phyloP scores from a whole-genome alignment of 1,140 invertebrate genomes.

The Babylonia areolata region DNA sequence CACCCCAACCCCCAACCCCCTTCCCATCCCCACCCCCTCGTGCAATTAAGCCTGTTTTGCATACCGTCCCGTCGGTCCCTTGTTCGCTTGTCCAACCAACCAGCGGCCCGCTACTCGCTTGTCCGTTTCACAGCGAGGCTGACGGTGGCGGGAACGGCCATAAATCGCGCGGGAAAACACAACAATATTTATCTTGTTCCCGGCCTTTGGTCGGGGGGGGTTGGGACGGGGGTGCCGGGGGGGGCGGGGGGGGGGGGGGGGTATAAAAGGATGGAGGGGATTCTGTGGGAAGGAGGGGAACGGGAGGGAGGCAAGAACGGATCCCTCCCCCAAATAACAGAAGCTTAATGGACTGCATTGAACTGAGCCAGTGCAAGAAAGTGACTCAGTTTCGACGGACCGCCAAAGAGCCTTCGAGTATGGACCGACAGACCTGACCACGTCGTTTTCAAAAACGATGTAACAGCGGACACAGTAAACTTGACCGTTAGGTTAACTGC shows the following conservation, averaged over 20 bases:
- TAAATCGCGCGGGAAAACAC: not conserved
- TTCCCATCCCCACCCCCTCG: not conserved
- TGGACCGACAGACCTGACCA: too few relatives aligned
- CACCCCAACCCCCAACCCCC: not conserved
- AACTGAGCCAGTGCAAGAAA: too few relatives aligned
- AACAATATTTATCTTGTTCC: constrained; percentile 4
- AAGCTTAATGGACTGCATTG: too few relatives aligned
- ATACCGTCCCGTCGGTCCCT: not conserved
- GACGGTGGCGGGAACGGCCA: not conserved
- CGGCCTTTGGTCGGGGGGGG: not conserved
- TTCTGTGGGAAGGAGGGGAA: not conserved
- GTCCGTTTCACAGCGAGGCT: not conserved
- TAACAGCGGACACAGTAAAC: too few relatives aligned
- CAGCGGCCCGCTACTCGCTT: not conserved
- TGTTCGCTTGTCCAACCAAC: not conserved
- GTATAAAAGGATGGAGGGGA: not conserved
- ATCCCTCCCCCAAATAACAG: too few relatives aligned
- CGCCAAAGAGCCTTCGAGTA: too few relatives aligned
- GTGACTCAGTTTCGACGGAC: too few relatives aligned
- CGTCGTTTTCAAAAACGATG: too few relatives aligned
- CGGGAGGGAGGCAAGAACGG: not conserved
- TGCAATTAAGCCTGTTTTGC: not conserved
- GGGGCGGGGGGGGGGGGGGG: too few relatives aligned
- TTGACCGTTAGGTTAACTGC: too few relatives aligned
- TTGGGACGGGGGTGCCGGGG: not conserved